Evolutionary conservation across 2,888 invertebrate species (phyloP), one percentile per base, ranked within the genome.

Genomic region (Agriotes lineatus): DNA sequence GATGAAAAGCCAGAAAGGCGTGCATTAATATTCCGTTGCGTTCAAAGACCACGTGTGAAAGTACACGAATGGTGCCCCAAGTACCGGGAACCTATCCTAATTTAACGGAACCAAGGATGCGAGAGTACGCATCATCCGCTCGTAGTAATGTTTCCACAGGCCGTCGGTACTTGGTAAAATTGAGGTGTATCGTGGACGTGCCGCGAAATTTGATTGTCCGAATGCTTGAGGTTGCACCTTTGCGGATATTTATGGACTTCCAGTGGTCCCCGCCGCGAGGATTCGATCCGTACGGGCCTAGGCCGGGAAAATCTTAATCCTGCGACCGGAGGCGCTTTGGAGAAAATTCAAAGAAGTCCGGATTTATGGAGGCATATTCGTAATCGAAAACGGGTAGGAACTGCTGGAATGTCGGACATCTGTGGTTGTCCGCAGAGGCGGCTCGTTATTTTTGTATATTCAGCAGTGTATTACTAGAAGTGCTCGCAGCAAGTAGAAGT

Each of bases 91-190:
- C 60, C 65, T 61, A 61, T 64, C 65, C 61, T 60, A 69, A 69
- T 61, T 69, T 69, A 69, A 69, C 69, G 69, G 69, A 69, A 69
- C 65, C 65, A 69, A 69, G 69, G 65, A 69, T 69, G 61, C 69
- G 42, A 69, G 65, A 61, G 33, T 69, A 69, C 69, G 65, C 65
- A 69, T 57, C 69, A 69, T 69, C 69, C 69, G 69, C 57, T 63
- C 64, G 42, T 56, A 69, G 65, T 60, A 63, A 61, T 61, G 60
- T 66, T 58, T 60, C 60, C 64, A 69, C 64, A 60, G 58, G 58
- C 52, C 68, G 57, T 59, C 44, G 35, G 22, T 44, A 58, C 42
- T 68, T 68, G 50, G 44, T 58, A 68, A 44, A 37, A 50, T 58
- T 33, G 25, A 64, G 59, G 58, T 52, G 58, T 59, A 37, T 54